Base-by-base conservation (phyloP, 2,888 invertebrate species). In the Noctua janthe region DNA sequence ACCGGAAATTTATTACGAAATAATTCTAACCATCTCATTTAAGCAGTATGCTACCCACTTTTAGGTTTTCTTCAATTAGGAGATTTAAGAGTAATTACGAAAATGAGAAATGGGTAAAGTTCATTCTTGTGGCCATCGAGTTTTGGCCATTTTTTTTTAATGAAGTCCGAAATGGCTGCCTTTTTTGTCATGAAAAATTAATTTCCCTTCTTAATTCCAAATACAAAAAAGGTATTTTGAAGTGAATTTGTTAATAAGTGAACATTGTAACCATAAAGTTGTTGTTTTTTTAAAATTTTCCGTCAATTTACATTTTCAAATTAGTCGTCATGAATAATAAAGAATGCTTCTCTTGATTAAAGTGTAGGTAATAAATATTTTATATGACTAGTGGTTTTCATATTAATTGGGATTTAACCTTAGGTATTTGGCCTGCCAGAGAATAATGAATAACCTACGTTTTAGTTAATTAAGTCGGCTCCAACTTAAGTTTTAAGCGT, bases 61-160 rank as follows among this genome's bases (percentile, higher is more conserved):
- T 92, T 88, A 91, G 88, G 88, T 91, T 92, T 92, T 91, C 93
- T 93, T 93, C 91, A 94, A 94, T 95, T 94, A 94, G 89, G 89
- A 92, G 93, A 94, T 94, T 95, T 94, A 94, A 89, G 91, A 92
- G 93, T 95, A 94, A 95, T 96, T 95, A 95, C 90, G 90, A 93
- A 95, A 95, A 95, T 95, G 95, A 95, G 94, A 95, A 95, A 96
- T 95, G 95, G 93, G 93, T 93, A 96, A 96, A 96, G 94, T 96
- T 96, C 92, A 93, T 92, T 92, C 90, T 91, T 90, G 90, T 91
- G 91, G 90, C 92, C 92, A 94, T 94, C 91, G 92, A 94, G 94
- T 92, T 93, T 93, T 90, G 91, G 92, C 91, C 92, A 89, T 91
- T 94, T 93, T 91, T 29, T 91, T 94, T 94, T 95, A 94, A 95